These are phyloP conservation scores for Botia kubotai DNA, from an alignment of 2,797 vertebrate genomes.

Conservation along the genomic window DNA sequence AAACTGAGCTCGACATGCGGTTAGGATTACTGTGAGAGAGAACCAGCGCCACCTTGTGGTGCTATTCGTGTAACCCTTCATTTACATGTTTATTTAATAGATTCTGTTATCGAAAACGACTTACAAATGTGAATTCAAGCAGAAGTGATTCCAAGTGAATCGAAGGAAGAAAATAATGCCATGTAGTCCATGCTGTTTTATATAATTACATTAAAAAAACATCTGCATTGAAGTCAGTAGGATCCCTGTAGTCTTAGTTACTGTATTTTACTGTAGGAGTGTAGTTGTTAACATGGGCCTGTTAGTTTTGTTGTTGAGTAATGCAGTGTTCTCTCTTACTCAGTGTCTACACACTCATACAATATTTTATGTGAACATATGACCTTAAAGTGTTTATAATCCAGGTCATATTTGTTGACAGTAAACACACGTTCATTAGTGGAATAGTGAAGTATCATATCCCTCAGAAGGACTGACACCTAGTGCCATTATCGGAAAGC, in stretches of 20 bases:
- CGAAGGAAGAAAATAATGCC: not conserved
- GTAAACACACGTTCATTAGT: not conserved
- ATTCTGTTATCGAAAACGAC: not conserved
- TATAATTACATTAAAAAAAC: not conserved
- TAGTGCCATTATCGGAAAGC: not conserved
- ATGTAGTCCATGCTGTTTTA: not conserved
- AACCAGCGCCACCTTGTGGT: slow-evolving; percentile 63
- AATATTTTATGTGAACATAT: not conserved
- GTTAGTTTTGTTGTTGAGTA: not conserved
- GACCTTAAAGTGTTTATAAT: not conserved
- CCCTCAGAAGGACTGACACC: not conserved
- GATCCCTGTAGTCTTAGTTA: not conserved
- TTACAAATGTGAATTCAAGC: not conserved
- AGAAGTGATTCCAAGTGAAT: not conserved
- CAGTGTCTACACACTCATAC: not conserved
- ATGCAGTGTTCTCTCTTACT: too few relatives aligned
- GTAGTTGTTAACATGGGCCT: not conserved
- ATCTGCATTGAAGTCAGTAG: not conserved
- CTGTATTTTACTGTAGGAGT: not conserved
- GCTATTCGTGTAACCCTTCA: slow-evolving; percentile 49
- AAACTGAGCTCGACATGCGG: slow-evolving; percentile 46
- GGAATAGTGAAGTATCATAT: not conserved
- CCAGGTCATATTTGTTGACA: not conserved
- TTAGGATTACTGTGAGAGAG: slow-evolving; percentile 10
- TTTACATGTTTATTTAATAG: not conserved